Evolutionary conservation across 2,113 vertebrate species (phyloP).

Genomic region (Cromileptes altivelis): DNA sequence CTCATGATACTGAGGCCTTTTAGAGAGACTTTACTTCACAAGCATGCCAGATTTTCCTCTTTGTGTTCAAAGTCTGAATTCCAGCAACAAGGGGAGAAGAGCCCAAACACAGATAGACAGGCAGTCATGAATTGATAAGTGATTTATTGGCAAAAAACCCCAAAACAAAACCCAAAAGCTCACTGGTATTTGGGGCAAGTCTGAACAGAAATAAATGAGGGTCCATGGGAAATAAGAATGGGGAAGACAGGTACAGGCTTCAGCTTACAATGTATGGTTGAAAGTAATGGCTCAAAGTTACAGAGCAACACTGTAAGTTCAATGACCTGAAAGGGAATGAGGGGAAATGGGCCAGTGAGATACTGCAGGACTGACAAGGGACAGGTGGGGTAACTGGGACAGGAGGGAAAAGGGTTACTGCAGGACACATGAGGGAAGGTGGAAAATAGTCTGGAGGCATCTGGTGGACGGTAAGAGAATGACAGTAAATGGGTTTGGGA

Average conservation of each 20-base stretch:
- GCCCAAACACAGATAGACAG: background rate
- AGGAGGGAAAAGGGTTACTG: background rate
- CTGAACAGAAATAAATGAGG: background rate
- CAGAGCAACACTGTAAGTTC: background rate
- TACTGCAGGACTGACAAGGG: no score
- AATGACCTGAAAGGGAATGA: background rate
- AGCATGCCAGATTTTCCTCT: constrained; percentile 40
- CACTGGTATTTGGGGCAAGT: background rate
- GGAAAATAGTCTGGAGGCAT: background rate
- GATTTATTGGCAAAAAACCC: background rate
- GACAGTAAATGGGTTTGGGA: background rate
- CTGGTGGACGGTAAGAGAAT: background rate
- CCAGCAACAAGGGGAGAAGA: background rate
- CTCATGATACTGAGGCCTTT: constrained; percentile 75
- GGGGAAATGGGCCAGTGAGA: background rate
- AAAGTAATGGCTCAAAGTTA: no score
- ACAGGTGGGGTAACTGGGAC: background rate
- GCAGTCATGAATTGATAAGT: background rate
- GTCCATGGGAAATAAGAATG: background rate
- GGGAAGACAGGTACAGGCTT: background rate
- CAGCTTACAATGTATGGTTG: no score
- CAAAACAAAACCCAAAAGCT: background rate
- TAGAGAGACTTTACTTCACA: constrained; percentile 78
- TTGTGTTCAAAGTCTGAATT: background rate
- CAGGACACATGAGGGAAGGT: background rate